These are phyloP conservation scores for Holothuria leucospilota DNA, from an alignment of 53 echinoderm and acorn worm genomes.

Conservation along the genomic window DNA sequence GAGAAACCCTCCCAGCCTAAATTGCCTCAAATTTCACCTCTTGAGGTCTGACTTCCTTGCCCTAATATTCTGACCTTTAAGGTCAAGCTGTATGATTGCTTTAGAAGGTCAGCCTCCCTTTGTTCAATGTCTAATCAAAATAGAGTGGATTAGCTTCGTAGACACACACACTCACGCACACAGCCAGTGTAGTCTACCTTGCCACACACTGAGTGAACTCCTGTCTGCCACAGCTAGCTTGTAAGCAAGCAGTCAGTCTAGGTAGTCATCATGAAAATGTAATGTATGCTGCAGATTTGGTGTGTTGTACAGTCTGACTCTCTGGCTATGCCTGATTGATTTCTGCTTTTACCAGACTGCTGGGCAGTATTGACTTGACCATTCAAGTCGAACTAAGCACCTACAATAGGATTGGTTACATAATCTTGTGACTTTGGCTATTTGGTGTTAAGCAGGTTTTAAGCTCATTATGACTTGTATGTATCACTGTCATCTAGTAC, in stretches of 20 bases:
- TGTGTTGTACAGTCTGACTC: not conserved
- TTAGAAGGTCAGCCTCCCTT: constrained; percentile 48
- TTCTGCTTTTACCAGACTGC: not conserved
- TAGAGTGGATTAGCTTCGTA: constrained; percentile 47
- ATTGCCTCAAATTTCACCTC: constrained; percentile 59
- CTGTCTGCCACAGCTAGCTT: constrained; percentile 9
- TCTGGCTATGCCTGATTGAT: constrained; percentile 3
- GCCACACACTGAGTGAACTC: constrained; percentile 26
- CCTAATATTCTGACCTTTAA: constrained; percentile 56
- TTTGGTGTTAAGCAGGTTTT: constrained; percentile 34
- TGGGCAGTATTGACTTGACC: constrained; percentile 22
- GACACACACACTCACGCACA: constrained; percentile 40
- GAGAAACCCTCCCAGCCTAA: constrained; percentile 51
- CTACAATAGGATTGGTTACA: constrained; percentile 19
- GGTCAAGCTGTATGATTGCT: constrained; percentile 51
- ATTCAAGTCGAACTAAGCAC: constrained; percentile 1
- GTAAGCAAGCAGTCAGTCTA: constrained; percentile 25
- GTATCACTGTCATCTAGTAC: constrained; percentile 20
- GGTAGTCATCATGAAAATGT: constrained; percentile 25
- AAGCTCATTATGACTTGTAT: constrained; percentile 50
- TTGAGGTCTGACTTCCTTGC: constrained; percentile 48
- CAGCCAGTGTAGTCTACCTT: constrained; percentile 32
- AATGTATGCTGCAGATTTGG: constrained; percentile 41
- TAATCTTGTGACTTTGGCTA: constrained; percentile 38
- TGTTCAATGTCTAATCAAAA: constrained; percentile 52